Conservation (phyloP, 1,140 invertebrate genomes). For the Arctopsyche grandis region DNA sequence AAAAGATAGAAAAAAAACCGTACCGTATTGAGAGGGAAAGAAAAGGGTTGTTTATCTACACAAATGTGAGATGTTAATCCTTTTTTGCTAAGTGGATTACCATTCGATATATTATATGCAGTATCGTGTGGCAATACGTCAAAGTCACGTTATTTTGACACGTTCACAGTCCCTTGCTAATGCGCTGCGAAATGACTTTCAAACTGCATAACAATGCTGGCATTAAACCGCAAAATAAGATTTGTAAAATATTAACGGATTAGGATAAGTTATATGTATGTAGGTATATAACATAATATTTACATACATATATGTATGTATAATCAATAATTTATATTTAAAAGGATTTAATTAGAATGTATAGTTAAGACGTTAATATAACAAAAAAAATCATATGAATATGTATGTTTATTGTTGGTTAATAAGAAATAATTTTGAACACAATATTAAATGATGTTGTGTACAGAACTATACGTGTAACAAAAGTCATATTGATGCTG, state of each 20-base stretch:
- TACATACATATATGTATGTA: too few species aligned
- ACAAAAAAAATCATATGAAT: too few species aligned
- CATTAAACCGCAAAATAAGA: too few species aligned
- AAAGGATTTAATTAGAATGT: too few species aligned
- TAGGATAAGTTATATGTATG: not conserved
- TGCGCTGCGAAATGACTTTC: conserved; percentile 14
- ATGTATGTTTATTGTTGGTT: too few species aligned
- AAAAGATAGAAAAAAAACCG: not conserved
- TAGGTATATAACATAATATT: too few species aligned
- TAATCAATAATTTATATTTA: too few species aligned
- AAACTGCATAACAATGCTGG: conserved; percentile 13
- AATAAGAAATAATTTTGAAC: too few species aligned
- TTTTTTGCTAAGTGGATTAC: conserved; percentile 42
- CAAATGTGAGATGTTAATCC: conserved; percentile 42
- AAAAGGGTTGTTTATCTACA: not conserved
- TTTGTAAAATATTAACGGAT: not conserved
- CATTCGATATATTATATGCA: not conserved
- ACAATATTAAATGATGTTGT: too few species aligned
- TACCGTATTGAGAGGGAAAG: not conserved
- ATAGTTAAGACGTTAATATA: too few species aligned
- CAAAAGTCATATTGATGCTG: too few species aligned
- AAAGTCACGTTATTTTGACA: conserved; percentile 48
- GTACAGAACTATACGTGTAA: too few species aligned
- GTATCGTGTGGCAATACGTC: conserved; percentile 37
- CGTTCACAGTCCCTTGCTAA: conserved; percentile 20